Evolutionary conservation across 2,888 invertebrate genomes (phyloP).

Genomic region (Capitulum mitella): DNA sequence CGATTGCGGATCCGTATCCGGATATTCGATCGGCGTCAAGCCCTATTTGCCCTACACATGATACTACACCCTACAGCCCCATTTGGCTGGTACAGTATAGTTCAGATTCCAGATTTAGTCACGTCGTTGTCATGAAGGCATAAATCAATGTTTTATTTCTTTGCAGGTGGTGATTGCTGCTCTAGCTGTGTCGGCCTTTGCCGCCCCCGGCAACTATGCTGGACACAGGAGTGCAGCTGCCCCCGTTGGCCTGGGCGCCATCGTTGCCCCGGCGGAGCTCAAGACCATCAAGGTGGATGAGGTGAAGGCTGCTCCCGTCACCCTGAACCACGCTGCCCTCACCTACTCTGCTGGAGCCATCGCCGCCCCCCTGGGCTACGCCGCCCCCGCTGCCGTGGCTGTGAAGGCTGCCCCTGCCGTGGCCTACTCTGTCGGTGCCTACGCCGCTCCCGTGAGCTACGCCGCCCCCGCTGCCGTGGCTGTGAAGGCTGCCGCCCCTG

Average conservation of each 20-base stretch:
- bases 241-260: neutral
- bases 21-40: too few species aligned
- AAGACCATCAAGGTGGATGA: neutral
- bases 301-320: neutral
- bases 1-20: too few species aligned
- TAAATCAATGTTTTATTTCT: too few species aligned
- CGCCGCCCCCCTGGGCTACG: neutral
- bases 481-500: neutral
- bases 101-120: too few species aligned
- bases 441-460: too few species aligned
- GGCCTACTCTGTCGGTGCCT: too few species aligned
- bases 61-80: too few species aligned
- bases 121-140: too few species aligned
- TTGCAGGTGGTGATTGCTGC: neutral
- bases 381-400: neutral
- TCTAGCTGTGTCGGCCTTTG: neutral
- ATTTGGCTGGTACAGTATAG: too few species aligned
- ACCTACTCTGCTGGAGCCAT: neutral
- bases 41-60: too few species aligned
- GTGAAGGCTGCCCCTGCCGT: constrained; percentile 7
- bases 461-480: neutral
- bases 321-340: neutral
- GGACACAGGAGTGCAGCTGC: neutral
- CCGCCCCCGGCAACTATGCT: neutral
- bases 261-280: neutral